Base-by-base conservation (phyloP, 1,140 invertebrate genomes). In the Teleopsis dalmanni region DNA sequence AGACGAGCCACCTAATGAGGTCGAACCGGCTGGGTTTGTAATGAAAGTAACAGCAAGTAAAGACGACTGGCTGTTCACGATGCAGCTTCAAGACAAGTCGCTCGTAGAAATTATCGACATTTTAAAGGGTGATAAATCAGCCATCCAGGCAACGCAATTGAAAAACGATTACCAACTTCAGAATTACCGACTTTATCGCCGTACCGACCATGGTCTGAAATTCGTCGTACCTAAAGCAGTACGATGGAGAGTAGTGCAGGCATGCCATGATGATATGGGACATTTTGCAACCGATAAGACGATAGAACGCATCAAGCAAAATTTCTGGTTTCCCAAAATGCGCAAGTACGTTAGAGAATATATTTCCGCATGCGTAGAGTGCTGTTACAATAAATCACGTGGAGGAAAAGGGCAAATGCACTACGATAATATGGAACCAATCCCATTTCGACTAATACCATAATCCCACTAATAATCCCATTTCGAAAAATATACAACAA, bases 251-350 rank as follows among this genome's bases (percentile, higher is more conserved):
- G 31, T 50, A 4, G 42, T 38, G 3, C 35, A 19, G 8, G 14
- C 11, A 37, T 42, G 37, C 44, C 61, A 66, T 47, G 51, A 62
- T 27, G 55, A 59, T 8, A 42, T 54, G 34, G 57, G 61, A 7
- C 58, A 65, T 41, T 34, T 60, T 26, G 54, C 55, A 9, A 7
- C 52, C 3, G 50, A 58, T 9, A 65, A 62, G 42, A 55, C 55
- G 5, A n/a, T 35, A 11, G 38, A 54, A 16, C 33, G 52, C n/a
- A 54, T 64, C 4, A 36, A 18, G 9, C 46, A 49, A 40, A 22
- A 43, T 10, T 53, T 63, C 52, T 53, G 57, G 56, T 63, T 70
- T 53, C 59, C 57, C 4, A 40, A 56, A 18, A 47, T 68, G 34
- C 40, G 41, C 21, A 35, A 54, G 29, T 59, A 63, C 31, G 47